Conservation (phyloP, 2,888 invertebrate genomes). For the Melieria omissa region DNA sequence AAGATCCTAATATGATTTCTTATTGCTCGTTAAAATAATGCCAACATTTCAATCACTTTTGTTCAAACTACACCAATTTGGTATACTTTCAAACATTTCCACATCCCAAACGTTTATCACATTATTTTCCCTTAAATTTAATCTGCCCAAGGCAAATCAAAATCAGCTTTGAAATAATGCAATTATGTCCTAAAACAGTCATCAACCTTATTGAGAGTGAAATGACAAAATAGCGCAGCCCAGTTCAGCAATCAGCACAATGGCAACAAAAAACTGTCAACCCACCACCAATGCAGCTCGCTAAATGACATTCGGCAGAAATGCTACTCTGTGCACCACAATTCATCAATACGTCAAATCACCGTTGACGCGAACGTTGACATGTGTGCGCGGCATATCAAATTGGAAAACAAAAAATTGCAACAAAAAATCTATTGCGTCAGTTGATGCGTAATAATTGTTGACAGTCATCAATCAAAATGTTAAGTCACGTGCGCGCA, state of each 20-base stretch:
- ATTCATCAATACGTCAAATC: constrained; percentile 19
- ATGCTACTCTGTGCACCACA: constrained; percentile 1
- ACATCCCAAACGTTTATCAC: too few species aligned
- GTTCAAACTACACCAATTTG: too few species aligned
- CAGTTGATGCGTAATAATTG: constrained; percentile 32
- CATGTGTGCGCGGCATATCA: constrained; percentile 16
- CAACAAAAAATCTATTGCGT: constrained; percentile 20
- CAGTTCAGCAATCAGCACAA: constrained; percentile 6
- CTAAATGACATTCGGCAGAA: not conserved
- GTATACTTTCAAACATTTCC: too few species aligned
- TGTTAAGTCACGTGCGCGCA: constrained; percentile 11
- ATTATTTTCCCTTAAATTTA: not conserved
- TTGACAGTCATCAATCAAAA: constrained; percentile 24
- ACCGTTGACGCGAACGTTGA: not conserved
- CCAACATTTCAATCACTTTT: too few species aligned
- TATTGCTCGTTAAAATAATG: too few species aligned
- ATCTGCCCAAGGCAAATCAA: not conserved
- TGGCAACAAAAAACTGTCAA: not conserved
- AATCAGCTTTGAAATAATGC: constrained; percentile 1
- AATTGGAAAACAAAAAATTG: constrained; percentile 2
- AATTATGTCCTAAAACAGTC: constrained; percentile 19
- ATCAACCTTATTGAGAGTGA: constrained; percentile 20
- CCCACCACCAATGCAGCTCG: not conserved
- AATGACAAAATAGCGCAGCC: not conserved
- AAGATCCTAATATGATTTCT: too few species aligned